Evolutionary conservation across 1,140 invertebrate species (phyloP).

Genomic region (Samia ricini): DNA sequence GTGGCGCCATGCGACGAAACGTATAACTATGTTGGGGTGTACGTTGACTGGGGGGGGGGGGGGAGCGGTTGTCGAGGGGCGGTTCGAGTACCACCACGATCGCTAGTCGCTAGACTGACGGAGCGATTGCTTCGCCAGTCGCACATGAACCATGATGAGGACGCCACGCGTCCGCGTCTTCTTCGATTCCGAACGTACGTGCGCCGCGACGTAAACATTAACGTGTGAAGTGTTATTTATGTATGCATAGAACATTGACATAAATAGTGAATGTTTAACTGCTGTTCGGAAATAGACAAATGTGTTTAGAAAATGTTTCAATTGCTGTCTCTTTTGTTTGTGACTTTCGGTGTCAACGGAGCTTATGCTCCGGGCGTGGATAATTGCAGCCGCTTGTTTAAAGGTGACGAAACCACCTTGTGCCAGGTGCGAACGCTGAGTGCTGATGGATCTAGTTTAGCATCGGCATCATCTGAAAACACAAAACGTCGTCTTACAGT

Average conservation of each 20-base stretch:
- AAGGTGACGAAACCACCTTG: constrained; percentile 73
- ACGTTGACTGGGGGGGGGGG: constrained; percentile 54
- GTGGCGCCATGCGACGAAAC: constrained; percentile 67
- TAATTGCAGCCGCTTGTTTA: constrained; percentile 46
- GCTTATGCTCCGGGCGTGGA: constrained; percentile 60
- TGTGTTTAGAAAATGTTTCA: constrained; percentile 73
- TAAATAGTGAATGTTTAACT: constrained; percentile 26
- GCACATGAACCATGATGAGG: constrained; percentile 58
- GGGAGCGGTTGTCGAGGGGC: constrained; percentile 42
- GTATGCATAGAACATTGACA: constrained; percentile 32
- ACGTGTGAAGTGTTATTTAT: constrained; percentile 50
- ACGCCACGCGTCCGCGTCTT: constrained; percentile 53
- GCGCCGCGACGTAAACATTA: constrained; percentile 66
- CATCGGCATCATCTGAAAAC: constrained; percentile 77
- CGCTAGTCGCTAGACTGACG: constrained; percentile 53
- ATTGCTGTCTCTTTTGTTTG: constrained; percentile 69
- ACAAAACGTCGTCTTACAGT: constrained; percentile 83
- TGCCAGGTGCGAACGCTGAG: constrained; percentile 85
- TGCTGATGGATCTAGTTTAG: constrained; percentile 81
- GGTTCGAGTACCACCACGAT: constrained; percentile 58
- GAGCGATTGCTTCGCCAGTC: constrained; percentile 53
- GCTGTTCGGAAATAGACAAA: constrained; percentile 46
- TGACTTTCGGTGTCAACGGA: constrained; percentile 67
- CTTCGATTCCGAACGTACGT: constrained; percentile 46
- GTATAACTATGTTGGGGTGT: constrained; percentile 66